Evolutionary conservation across 2,113 vertebrate species (phyloP).

Genomic region (Eira barbara): DNA sequence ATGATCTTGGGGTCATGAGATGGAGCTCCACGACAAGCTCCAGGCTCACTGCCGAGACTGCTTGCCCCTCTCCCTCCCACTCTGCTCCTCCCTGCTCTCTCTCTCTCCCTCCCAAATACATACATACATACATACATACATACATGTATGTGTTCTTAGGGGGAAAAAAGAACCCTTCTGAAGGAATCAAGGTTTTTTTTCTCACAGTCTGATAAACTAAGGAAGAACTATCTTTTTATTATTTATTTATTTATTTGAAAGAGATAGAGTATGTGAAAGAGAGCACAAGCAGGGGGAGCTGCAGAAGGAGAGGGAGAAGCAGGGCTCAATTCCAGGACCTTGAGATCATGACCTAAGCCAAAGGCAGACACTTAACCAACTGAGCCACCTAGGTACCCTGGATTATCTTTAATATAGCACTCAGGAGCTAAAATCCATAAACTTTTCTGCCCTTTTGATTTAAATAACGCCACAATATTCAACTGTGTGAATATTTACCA

Average conservation of each 20-base stretch:
- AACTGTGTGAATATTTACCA: neutral
- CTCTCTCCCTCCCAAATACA: no score
- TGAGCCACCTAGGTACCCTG: no score
- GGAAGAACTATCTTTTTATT: neutral
- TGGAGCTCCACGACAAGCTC: neutral
- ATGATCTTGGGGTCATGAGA: neutral
- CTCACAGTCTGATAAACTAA: neutral
- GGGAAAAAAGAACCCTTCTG: neutral
- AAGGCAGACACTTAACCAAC: no score
- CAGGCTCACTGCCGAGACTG: neutral
- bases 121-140: no score
- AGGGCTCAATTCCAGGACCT: no score
- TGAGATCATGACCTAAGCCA: no score
- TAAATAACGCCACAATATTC: neutral
- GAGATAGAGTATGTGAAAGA: no score
- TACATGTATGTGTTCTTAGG: neutral
- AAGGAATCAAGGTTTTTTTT: neutral
- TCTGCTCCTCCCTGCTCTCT: no score
- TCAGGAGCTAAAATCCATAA: slow-evolving; percentile 20
- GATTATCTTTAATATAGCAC: neutral
- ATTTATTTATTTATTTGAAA: no score
- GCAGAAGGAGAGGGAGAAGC: no score
- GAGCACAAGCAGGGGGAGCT: no score
- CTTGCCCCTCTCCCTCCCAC: neutral
- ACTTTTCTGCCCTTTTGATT: neutral